These are phyloP conservation scores for Hermaeophaga mercurialis DNA, from an alignment of 2,888 invertebrate genomes.

Conservation along the genomic window DNA sequence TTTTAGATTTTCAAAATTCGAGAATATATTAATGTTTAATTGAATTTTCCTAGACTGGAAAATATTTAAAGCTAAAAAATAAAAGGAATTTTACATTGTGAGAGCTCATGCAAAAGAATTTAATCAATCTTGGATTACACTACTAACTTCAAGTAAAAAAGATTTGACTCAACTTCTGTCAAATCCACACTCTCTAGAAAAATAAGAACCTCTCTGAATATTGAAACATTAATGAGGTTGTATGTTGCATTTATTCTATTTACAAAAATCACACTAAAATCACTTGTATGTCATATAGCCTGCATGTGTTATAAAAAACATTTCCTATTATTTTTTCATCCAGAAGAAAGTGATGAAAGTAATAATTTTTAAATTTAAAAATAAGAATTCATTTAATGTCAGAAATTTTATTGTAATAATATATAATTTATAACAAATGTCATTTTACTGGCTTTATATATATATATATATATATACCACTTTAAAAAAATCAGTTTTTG, in stretches of 20 bases:
- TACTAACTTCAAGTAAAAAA: constrained; percentile 4
- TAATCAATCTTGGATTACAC: constrained; percentile 7
- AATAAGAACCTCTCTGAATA: constrained; percentile 14
- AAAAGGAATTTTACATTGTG: not conserved
- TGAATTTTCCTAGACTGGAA: not conserved
- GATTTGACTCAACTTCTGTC: not conserved
- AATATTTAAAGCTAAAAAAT: constrained; percentile 6
- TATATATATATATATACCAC: too few relatives aligned
- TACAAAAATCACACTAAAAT: constrained; percentile 31
- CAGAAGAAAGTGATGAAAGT: too few relatives aligned
- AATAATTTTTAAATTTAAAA: too few relatives aligned
- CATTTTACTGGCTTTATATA: too few relatives aligned
- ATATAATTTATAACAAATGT: too few relatives aligned
- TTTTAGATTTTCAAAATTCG: too few relatives aligned
- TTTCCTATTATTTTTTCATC: too few relatives aligned
- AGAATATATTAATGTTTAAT: too few relatives aligned
- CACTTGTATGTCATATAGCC: constrained; percentile 16
- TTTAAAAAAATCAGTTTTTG: too few relatives aligned
- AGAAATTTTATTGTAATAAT: too few relatives aligned
- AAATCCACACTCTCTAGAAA: constrained; percentile 21
- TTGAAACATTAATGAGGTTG: constrained; percentile 8
- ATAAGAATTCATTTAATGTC: too few relatives aligned
- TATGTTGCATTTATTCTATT: constrained; percentile 17
- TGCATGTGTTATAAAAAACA: constrained; percentile 9
- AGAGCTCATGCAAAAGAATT: constrained; percentile 8